Evolutionary conservation across 2,888 invertebrate species (phyloP).

Genomic region (Drosophila birchii): DNA sequence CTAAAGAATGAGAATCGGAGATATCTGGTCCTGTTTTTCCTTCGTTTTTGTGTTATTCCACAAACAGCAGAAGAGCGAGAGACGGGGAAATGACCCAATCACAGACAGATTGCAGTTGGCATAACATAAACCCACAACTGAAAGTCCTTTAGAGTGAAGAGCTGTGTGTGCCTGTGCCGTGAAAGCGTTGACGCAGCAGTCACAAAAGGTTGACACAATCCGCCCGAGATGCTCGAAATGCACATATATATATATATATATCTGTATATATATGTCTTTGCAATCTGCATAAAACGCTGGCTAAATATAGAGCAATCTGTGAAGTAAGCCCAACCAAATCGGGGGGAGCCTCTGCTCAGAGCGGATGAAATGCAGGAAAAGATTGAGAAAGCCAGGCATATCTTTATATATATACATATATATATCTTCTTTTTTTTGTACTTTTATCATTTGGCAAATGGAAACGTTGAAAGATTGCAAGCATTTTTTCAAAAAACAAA

Average conservation of each 20-base stretch:
- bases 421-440: background rate
- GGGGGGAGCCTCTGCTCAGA: background rate
- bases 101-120: slow-evolving; percentile 58
- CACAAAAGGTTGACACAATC: slow-evolving; percentile 49
- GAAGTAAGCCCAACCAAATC: slow-evolving; percentile 2
- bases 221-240: slow-evolving; percentile 21
- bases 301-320: slow-evolving; percentile 24
- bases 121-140: slow-evolving; percentile 55
- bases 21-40: slow-evolving; percentile 21
- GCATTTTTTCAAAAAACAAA: background rate
- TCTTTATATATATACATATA: background rate
- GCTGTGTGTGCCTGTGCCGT: background rate
- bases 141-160: background rate
- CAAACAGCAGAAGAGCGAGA: slow-evolving; percentile 60
- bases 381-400: slow-evolving; percentile 16
- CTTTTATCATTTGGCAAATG: slow-evolving; percentile 21
- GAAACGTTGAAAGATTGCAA: slow-evolving; percentile 5
- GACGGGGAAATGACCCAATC: slow-evolving; percentile 23
- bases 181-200: slow-evolving; percentile 38
- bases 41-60: slow-evolving; percentile 31
- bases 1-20: slow-evolving; percentile 3
- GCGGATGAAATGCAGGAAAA: slow-evolving; percentile 9
- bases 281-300: slow-evolving; percentile 31
- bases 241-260: slow-evolving; percentile 1
- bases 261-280: background rate